Percentiles rank a stretch among this genome's conserved stretches.
phyloP scores from a whole-genome alignment of 2,113 vertebrate species.

The Psittacara wagleri region DNA sequence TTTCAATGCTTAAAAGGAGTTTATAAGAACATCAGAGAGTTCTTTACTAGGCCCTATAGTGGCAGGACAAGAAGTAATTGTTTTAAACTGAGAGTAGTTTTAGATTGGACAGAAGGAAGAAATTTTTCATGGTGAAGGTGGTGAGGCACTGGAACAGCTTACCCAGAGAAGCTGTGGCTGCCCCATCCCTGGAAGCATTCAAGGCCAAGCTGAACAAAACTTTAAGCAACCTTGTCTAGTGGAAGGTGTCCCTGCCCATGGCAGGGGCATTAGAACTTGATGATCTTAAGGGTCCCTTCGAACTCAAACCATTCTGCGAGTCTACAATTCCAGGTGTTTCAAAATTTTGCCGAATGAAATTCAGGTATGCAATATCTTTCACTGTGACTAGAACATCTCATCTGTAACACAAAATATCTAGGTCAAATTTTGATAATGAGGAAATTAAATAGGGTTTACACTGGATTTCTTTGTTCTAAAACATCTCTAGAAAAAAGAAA shows the following conservation, averaged over 20 bases:
- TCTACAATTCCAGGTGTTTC: neutral
- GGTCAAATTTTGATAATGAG: neutral
- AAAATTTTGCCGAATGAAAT: neutral
- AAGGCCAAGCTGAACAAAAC: neutral
- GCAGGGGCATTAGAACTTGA: accelerated
- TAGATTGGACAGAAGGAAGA: neutral
- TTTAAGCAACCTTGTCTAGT: neutral
- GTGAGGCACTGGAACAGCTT: neutral
- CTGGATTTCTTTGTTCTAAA: neutral
- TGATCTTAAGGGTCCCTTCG: neutral
- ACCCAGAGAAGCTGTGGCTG: no score
- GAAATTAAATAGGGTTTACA: neutral
- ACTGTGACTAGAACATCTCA: neutral
- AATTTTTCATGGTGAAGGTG: no score
- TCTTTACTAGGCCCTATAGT: neutral
- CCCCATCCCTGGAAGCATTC: no score
- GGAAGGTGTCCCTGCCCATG: neutral
- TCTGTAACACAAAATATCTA: neutral
- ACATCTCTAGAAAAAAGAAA: neutral
- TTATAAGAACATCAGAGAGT: neutral
- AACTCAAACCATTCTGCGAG: neutral
- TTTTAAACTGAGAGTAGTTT: neutral
- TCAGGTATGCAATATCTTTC: neutral
- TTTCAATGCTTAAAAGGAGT: neutral
- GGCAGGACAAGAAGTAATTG: accelerated